Evolutionary conservation across 2,113 vertebrate species (phyloP), one percentile per base, ranked within the genome.

Genomic region (Calonectris borealis): DNA sequence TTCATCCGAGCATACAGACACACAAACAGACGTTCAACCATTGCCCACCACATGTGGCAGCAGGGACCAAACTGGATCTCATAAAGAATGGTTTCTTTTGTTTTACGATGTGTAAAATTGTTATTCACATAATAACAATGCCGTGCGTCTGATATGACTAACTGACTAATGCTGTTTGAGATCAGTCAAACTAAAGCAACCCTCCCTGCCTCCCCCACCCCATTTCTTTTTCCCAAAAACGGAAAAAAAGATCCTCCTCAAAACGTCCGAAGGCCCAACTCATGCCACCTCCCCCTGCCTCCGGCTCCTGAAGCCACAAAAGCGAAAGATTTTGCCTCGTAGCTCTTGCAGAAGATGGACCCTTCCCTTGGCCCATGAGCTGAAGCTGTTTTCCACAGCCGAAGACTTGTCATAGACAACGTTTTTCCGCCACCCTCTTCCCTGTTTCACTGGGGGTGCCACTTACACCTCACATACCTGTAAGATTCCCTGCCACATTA

Each of bases 341-440:
- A 90, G 62, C 68, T 69, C 16, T 10, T 22, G 7, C 29, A 55
- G 36, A 65, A 58, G 22, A 57, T 79, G 27, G 9, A 92, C n/a
- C 18, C 6, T 62, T 68, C 17, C 22, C n/a, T 84, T 52, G 32
- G 88, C 64, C 65, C 34, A 31, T 19, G 40, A 86, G 31, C 71
- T 64, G 34, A 86, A 84, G 60, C 25, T 81, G 69, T 68, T 88
- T 90, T 27, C 76, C 80, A 71, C 55, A 88, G 79, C 40, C 61
- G 64, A 81, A 73, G 25, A 61, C 54, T 70, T 77, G 44, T 38
- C n/a, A 84, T 0, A 22, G 40, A 31, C 44, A 93, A 55, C 27
- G 60, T 80, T 96, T 52, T 93, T 40, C 46, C 62, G 54, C 36
- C 66, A 78, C 77, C 12, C 13, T 72, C 26, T 55, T 87, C 24